Evolutionary conservation across 2,113 vertebrate species (phyloP), one percentile per base, ranked within the genome.

Genomic region (Etia nguti): DNA sequence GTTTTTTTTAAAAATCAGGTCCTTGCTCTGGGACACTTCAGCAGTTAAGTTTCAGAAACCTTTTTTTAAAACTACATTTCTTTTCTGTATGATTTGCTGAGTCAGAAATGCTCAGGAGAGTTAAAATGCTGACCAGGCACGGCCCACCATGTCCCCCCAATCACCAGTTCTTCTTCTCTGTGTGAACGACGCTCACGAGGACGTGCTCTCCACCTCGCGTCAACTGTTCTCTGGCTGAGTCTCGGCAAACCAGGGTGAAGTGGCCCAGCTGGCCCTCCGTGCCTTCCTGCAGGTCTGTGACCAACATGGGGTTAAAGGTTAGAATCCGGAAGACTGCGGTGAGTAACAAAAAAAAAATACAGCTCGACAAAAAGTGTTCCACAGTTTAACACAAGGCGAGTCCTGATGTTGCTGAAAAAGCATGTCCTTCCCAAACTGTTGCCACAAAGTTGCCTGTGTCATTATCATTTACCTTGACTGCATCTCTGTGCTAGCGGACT

Each of bases 191-290:
- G 82, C 95, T 96, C 86, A 99, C 97, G 8, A 81, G 75, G 62
- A 99, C 89, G 0, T 95, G 81, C 16, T 98, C 98, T 70, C 98
- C 98, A 52, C 98, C 98, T 41, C 84, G 90, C 2, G 89, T 86
- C 96, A 97, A 83, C 91, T 15, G 95, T 88, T 98, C 95, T 41
- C 97, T 98, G 0, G 79, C 46, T 0, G 96, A 86, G 82, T 98
- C 97, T 73, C 96, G 94, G 89, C 97, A 99, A 62, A 98, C 88
- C 89, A 99, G 89, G 24, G 95, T 97, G 94, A 99, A 99, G 79
- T 92, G 94, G 6, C 94, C 92, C 50, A 41, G 87, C 92, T 98
- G 94, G 5, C 96, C 97, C 92, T 97, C 96, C 12, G 12, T 55
- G 81, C 93, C 96, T 83, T 38, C 90, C 82, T 95, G 95, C 10